Conservation (phyloP, 1,140 invertebrate species). For the Lordiphosa collinella region DNA sequence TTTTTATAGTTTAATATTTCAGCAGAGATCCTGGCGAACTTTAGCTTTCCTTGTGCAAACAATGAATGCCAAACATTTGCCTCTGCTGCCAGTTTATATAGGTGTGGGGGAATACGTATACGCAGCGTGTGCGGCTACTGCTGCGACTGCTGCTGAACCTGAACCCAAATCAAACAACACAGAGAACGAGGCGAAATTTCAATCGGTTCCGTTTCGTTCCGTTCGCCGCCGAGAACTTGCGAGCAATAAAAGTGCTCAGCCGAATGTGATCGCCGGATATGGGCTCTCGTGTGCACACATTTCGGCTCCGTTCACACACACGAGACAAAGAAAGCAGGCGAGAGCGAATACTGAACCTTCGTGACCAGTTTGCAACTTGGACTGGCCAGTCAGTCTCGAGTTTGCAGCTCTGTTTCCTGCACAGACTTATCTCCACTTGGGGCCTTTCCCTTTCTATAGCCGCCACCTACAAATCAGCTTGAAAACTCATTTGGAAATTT, state of each 20-base stretch:
- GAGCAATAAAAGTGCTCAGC: slow-evolving; percentile 9
- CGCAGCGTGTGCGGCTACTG: slow-evolving; percentile 21
- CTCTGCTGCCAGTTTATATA: slow-evolving; percentile 62
- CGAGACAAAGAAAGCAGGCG: too few species aligned
- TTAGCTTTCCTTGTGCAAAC: slow-evolving; percentile 53
- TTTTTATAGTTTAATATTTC: too few species aligned
- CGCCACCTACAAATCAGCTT: too few species aligned
- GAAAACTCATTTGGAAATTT: background rate
- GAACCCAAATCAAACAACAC: slow-evolving; percentile 26
- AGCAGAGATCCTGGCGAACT: slow-evolving; percentile 9
- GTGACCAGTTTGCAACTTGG: too few species aligned
- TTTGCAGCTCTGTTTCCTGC: too few species aligned
- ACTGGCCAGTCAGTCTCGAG: too few species aligned
- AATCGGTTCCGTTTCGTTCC: slow-evolving; percentile 2
- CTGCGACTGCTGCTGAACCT: slow-evolving; percentile 12
- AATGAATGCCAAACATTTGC: slow-evolving; percentile 60
- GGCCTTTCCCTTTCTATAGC: too few species aligned
- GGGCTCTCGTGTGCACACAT: background rate
- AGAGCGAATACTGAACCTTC: too few species aligned
- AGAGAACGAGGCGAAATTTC: slow-evolving; percentile 5
- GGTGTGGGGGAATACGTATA: slow-evolving; percentile 21
- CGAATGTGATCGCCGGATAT: background rate
- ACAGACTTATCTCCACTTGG: too few species aligned
- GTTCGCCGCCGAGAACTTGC: slow-evolving; percentile 32
- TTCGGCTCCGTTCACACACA: background rate